Evolutionary conservation across 2,888 invertebrate genomes (phyloP), one percentile per base, ranked within the genome.

Genomic region (Stenurella melanura): DNA sequence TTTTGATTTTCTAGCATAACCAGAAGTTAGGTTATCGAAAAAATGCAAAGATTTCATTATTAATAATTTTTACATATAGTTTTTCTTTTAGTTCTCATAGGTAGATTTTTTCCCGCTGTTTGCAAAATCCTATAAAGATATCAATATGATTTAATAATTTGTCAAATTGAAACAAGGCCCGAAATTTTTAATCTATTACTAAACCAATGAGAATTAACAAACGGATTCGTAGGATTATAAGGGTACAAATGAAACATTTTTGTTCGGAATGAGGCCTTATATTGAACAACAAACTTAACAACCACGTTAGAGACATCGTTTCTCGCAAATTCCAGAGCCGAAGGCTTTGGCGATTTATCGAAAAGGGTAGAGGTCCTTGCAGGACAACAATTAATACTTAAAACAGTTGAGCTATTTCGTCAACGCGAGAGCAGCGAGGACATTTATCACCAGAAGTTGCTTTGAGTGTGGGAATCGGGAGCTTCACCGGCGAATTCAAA

Each of bases 401-500:
- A 61, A 70, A 18, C 63, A 50, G 54, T 63, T 68, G 67, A 71
- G 80, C 78, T 78, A 77, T 78, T 69, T 77, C 77, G 75, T 77
- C 78, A 77, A 68, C 63, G 54, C 21, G 67, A 12, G 21, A 15
- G 19, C 12, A n/a, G 21, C 67, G 81, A 76, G 82, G 82, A 83
- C 86, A 85, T 87, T 85, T 84, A 87, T 87, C 86, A 87, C 86
- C 85, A 84, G 83, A 87, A 87, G 84, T 84, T 81, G 77, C 83
- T 84, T 78, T 79, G 85, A 87, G 86, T 89, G 88, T 89, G 89
- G 89, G 89, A 89, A 89, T 86, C 89, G 83, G 88, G 87, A 88
- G 88, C 88, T 84, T 83, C 80, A 83, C 85, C 89, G 88, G 88
- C 87, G 83, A 85, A 84, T 83, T 87, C 89, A 88, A 90, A 89